A percentile compares a stretch with the other conserved stretches of the same genome.
Conservation (phyloP, 2,113 vertebrate species). For the Lepus americanus region DNA sequence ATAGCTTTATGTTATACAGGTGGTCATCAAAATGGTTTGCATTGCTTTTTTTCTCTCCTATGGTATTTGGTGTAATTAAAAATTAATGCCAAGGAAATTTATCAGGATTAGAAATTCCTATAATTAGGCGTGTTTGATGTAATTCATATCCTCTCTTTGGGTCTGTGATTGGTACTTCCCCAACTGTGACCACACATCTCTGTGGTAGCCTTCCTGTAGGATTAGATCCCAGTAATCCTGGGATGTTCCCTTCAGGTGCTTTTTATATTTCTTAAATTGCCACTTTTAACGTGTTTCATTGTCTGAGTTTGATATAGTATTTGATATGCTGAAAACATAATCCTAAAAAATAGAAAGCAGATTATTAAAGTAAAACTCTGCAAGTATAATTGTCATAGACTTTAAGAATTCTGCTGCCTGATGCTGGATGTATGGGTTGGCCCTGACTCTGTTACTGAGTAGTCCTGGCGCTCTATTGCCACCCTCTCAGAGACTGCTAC, state of each 20-base stretch:
- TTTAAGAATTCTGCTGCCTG: background rate
- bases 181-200: background rate
- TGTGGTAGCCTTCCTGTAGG: background rate
- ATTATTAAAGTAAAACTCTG: background rate
- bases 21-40: background rate
- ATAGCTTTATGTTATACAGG: conserved; percentile 46
- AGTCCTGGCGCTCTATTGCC: background rate
- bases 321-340: background rate
- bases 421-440: background rate
- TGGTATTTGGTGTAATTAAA: conserved; percentile 20
- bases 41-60: background rate
- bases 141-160: background rate
- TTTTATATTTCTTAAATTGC: conserved; percentile 44
- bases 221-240: background rate
- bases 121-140: background rate
- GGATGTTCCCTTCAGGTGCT: background rate
- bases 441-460: background rate
- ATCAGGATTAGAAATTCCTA: background rate
- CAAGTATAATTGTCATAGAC: background rate
- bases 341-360: background rate
- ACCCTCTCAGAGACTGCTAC: background rate
- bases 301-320: background rate
- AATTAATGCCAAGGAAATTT: conserved; percentile 7
- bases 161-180: background rate
- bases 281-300: conserved; percentile 27